Percentiles rank a stretch among this genome's conserved stretches.
Evolutionary conservation across 30 jellyfish, hydroid and myxozoan species (phyloP).

Genomic region (Turritopsis rubra): DNA sequence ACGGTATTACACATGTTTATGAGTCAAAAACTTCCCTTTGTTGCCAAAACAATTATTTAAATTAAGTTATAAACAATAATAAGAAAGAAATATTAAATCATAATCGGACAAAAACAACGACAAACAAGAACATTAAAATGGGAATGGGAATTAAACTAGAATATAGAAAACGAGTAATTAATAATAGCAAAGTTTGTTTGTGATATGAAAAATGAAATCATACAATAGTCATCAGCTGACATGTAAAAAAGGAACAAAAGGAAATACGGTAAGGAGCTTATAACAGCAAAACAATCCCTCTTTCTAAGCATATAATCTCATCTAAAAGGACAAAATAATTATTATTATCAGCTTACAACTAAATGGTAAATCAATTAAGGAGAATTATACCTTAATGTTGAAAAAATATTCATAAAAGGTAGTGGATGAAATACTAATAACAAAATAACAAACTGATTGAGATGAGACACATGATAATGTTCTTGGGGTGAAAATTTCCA

Average conservation of each 20-base stretch:
- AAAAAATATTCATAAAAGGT: too few species aligned
- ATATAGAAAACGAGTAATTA: neutral
- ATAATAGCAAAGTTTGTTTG: neutral
- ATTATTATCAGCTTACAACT: neutral
- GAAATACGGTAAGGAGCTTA: neutral
- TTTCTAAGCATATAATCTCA: neutral
- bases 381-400: neutral
- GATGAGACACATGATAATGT: neutral
- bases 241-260: neutral
- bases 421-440: too few species aligned
- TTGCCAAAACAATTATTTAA: too few species aligned
- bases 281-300: neutral
- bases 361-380: neutral
- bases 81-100: too few species aligned
- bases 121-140: neutral
- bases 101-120: too few species aligned
- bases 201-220: neutral
- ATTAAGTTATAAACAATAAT: too few species aligned
- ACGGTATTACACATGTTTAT: too few species aligned
- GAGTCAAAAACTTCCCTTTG: too few species aligned
- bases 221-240: neutral
- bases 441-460: neutral
- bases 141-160: too few species aligned
- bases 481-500: too few species aligned
- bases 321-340: neutral